A percentile compares a stretch with the other conserved stretches of the same genome.
phyloP scores from a whole-genome alignment of 2,888 invertebrate genomes.

The Steinernema hermaphroditum region DNA sequence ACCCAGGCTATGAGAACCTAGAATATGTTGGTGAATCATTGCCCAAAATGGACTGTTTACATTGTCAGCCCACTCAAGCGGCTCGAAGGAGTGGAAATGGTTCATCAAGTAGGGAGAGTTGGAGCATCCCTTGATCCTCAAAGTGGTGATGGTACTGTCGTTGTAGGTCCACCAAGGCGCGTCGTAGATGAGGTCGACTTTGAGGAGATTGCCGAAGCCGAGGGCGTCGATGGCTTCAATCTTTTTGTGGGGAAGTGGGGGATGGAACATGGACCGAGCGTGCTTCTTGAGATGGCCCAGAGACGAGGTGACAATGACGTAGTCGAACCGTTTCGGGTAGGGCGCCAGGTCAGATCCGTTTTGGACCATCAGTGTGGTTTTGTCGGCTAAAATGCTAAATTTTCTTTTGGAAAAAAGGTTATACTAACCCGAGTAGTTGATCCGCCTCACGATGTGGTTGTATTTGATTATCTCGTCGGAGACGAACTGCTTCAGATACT shows the following conservation, averaged over 20 bases:
- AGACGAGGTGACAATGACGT: constrained; percentile 59
- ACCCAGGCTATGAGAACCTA: constrained; percentile 58
- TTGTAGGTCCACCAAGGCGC: constrained; percentile 56
- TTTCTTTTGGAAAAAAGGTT: background rate
- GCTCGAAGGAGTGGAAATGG: constrained; percentile 48
- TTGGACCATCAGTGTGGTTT: background rate
- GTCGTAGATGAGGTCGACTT: constrained; percentile 59
- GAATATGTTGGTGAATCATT: background rate
- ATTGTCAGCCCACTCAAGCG: constrained; percentile 49
- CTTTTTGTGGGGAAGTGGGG: constrained; percentile 49
- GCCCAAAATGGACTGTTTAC: constrained; percentile 33
- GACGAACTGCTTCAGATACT: constrained; percentile 45
- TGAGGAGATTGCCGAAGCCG: constrained; percentile 58
- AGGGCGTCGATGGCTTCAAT: constrained; percentile 51
- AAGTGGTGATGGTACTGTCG: constrained; percentile 48
- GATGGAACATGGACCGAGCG: constrained; percentile 44
- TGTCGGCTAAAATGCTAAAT: background rate
- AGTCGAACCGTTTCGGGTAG: constrained; percentile 48
- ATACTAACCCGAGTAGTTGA: constrained; percentile 42
- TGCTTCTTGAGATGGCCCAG: constrained; percentile 59
- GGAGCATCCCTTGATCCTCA: constrained; percentile 49
- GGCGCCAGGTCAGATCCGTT: constrained; percentile 32
- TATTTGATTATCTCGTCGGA: constrained; percentile 45
- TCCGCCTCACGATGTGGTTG: constrained; percentile 50
- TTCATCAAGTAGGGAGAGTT: constrained; percentile 39